Evolutionary conservation across 2,113 vertebrate genomes (phyloP), one percentile per base, ranked within the genome.

Genomic region (Gavia stellata): DNA sequence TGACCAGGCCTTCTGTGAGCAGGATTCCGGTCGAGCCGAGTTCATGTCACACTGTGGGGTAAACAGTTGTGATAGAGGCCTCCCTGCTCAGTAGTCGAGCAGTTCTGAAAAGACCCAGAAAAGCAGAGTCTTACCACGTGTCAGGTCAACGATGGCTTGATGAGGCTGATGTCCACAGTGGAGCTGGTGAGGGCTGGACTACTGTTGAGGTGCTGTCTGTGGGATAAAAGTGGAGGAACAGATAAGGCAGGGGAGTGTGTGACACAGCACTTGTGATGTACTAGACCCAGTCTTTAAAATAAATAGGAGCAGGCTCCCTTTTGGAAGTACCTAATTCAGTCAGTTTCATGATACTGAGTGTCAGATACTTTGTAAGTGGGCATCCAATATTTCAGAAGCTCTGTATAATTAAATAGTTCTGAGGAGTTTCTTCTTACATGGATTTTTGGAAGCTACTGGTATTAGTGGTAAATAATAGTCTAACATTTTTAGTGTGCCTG

Each of bases 91-190:
- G 29, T 15, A 83, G 36, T 18, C 31, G 5, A 45, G n/a, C n/a
- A n/a, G n/a, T n/a, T n/a, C n/a, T n/a, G n/a, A n/a, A n/a, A n/a
- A n/a, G n/a, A n/a, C n/a, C n/a, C n/a, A 59, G 83, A 71, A 84
- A 31, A 52, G 58, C 9, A 40, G 5, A 3, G 7, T 38, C n/a
- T 62, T 25, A 10, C 14, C 12, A 6, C 0, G 1, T 44, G 25
- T 33, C 19, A 31, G 45, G 28, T 56, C 49, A 61, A 0, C 1
- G 4, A 61, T 33, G 42, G 25, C 38, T 73, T 68, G 50, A 5
- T 77, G 44, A 53, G 28, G 6, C 34, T 45, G 34, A 44, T 67
- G 62, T 12, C 71, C 17, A 7, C 14, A 21, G 38, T 42, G 55
- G 42, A 47, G 7, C 34, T 73, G 34, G 14, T 67, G 15, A 65